Conservation (phyloP, 2,797 vertebrate genomes). For the Smutsia temminckii region DNA sequence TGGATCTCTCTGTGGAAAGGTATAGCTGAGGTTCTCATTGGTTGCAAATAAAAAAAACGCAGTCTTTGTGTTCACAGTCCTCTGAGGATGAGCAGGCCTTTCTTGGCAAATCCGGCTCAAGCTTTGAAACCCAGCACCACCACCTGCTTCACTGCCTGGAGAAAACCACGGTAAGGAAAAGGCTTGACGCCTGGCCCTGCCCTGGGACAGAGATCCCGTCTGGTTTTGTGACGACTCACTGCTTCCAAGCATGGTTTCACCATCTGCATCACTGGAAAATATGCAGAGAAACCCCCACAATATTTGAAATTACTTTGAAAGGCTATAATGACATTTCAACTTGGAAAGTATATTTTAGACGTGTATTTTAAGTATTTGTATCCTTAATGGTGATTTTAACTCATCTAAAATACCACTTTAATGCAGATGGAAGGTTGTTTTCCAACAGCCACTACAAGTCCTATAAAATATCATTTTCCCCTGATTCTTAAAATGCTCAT, state of each 20-base stretch:
- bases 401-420: background rate
- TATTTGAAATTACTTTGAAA: conserved; percentile 24
- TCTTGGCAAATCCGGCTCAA: conserved; percentile 91
- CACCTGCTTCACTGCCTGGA: conserved; percentile 97
- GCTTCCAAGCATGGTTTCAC: conserved; percentile 45
- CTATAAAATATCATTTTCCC: background rate
- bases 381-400: background rate
- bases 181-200: conserved; percentile 11
- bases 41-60: conserved; percentile 75
- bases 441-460: background rate
- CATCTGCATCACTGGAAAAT: background rate
- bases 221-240: conserved; percentile 40
- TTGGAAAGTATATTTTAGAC: conserved; percentile 10
- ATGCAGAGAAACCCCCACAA: background rate
- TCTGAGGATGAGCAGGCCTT: conserved; percentile 93
- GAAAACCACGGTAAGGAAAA: conserved; percentile 94
- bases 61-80: conserved; percentile 87
- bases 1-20: conserved; percentile 69
- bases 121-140: conserved; percentile 93
- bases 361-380: background rate
- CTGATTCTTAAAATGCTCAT: conserved; percentile 29
- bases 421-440: background rate
- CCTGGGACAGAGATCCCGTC: conserved; percentile 9
- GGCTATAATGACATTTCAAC: background rate
- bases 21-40: conserved; percentile 65